Evolutionary conservation across 2,113 vertebrate species (phyloP), one percentile per base, ranked within the genome.

Genomic region (Zapus hudsonius): DNA sequence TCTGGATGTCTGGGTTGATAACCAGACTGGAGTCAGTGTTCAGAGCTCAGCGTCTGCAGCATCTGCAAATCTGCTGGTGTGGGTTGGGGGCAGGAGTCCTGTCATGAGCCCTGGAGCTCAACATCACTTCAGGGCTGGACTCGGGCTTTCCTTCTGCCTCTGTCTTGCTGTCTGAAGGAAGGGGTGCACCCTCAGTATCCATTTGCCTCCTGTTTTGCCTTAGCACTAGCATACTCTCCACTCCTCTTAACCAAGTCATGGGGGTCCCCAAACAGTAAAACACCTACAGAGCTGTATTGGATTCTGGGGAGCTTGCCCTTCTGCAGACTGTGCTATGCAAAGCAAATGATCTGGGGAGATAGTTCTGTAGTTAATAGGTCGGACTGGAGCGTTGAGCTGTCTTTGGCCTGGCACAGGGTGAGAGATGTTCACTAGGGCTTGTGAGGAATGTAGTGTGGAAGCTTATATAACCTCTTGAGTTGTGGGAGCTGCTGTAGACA

Each of bases 101-200:
- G 2, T 27, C 27, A 12, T 17, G 6, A 75, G 87, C 12, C 0
- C 22, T 63, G 40, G 72, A 70, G 40, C 12, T 13, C 20, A 38
- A 15, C 42, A 22, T 47, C 3, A 57, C 64, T 27, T 20, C 10
- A 3, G 73, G 72, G 31, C 42, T 44, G 72, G 7, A 38, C 78
- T 63, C 25, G 25, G 16, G n/a, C 29, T 10, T 16, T 20, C 55
- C 27, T 9, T 40, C 16, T 17, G 38, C 84, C 55, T 55, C 52
- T 80, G 36, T 61, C 25, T 23, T 55, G n/a, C n/a, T 42, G 7
- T n/a, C 59, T 47, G 33, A 8, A 63, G 20, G 1, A 40, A 59
- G 52, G 33, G 3, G 1, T 3, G 1, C 4, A 40, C 33, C 25
- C 17, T 7, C n/a, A 6, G 23, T 7, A 22, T 17, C 31, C 38